These are phyloP conservation scores for Siphlonurus alternatus DNA, from an alignment of 2,888 invertebrate species.

Conservation along the genomic window DNA sequence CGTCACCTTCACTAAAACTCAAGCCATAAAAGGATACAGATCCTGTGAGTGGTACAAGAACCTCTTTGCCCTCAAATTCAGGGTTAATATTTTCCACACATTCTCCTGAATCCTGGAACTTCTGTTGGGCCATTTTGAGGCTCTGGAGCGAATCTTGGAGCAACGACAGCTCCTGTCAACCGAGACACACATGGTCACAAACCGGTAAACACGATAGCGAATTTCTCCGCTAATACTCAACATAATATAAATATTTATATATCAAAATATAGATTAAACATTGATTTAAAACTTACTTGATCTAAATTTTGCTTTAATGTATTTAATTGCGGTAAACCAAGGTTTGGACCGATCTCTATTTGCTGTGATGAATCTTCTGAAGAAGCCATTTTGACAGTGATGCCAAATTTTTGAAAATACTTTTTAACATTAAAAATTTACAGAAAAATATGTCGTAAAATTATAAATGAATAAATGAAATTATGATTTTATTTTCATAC, in stretches of 20 bases:
- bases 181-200: conserved; percentile 21
- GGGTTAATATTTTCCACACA: conserved; percentile 64
- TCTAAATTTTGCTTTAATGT: neutral
- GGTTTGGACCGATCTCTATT: neutral
- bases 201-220: conserved; percentile 9
- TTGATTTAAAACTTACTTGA: neutral
- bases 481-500: too few species aligned
- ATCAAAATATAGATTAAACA: too few species aligned
- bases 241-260: neutral
- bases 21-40: conserved; percentile 44
- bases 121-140: conserved; percentile 75
- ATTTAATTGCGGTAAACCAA: neutral
- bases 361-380: neutral
- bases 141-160: conserved; percentile 83
- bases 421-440: too few species aligned
- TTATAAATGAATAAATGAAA: too few species aligned
- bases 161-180: conserved; percentile 57
- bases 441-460: too few species aligned
- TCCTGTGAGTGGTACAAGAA: conserved; percentile 86
- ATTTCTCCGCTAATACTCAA: neutral
- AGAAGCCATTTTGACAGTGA: conserved; percentile 1
- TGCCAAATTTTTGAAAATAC: too few species aligned
- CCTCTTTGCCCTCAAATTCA: conserved; percentile 59
- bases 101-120: conserved; percentile 77
- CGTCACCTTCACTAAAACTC: too few species aligned